These are phyloP conservation scores for Pelagia noctiluca DNA, from an alignment of 30 jellyfish, hydroid and myxozoan genomes.

Conservation along the genomic window DNA sequence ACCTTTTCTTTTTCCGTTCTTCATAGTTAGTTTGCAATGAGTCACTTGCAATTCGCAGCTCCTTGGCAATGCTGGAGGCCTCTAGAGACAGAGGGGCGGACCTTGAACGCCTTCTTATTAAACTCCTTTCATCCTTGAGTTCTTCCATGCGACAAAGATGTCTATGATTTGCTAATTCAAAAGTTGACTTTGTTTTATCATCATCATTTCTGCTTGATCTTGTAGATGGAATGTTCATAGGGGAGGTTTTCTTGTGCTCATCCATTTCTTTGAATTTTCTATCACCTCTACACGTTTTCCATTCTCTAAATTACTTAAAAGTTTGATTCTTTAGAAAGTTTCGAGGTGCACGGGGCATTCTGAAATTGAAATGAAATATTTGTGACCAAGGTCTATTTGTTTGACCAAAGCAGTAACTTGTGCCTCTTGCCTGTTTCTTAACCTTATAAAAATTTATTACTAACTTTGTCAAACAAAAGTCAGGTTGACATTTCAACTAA, in stretches of 20 bases:
- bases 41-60: constrained; percentile 72
- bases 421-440: too few species aligned
- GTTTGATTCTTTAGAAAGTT: too few species aligned
- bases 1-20: background rate
- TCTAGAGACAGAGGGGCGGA: constrained; percentile 86
- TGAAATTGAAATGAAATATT: too few species aligned
- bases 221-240: background rate
- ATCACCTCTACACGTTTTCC: too few species aligned
- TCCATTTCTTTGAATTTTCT: too few species aligned
- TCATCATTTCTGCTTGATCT: background rate
- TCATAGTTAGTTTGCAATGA: constrained; percentile 54
- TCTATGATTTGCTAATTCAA: constrained; percentile 21
- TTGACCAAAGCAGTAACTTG: too few species aligned
- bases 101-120: constrained; percentile 67
- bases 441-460: too few species aligned
- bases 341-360: too few species aligned
- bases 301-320: too few species aligned
- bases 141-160: constrained; percentile 21
- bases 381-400: too few species aligned
- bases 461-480: too few species aligned
- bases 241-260: background rate
- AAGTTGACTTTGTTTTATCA: constrained; percentile 39
- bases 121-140: constrained; percentile 22
- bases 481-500: too few species aligned
- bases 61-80: constrained; percentile 76